Conservation (phyloP, 1,140 invertebrate genomes). For the Cryptotermes secundus region DNA sequence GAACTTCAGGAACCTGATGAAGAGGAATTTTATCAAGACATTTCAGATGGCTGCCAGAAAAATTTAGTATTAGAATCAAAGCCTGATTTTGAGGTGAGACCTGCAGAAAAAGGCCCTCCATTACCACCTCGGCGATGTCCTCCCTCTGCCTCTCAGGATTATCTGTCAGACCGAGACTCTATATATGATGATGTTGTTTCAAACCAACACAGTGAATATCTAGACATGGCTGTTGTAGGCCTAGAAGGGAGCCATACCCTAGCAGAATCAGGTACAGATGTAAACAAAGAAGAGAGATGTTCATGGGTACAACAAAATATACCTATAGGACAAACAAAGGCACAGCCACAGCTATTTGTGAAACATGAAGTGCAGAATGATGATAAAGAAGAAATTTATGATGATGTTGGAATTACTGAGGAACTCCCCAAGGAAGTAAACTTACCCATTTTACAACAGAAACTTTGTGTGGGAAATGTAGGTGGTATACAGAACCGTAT, state of each 20-base stretch:
- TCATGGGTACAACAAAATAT: no score
- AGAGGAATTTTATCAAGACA: constrained; percentile 27
- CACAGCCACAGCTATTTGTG: not conserved
- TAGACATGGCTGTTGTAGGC: no score
- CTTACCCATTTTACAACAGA: not conserved
- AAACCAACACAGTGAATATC: no score
- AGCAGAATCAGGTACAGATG: no score
- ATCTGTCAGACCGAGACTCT: not conserved
- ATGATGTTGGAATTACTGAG: not conserved
- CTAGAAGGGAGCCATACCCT: no score
- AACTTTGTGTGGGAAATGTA: not conserved
- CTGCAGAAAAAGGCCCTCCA: not conserved
- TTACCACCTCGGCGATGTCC: not conserved
- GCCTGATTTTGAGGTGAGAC: not conserved
- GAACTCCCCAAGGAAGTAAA: not conserved
- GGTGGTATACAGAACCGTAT: not conserved
- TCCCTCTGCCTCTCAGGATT: not conserved
- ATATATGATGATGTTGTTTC: not conserved
- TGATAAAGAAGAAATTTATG: not conserved
- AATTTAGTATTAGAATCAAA: not conserved
- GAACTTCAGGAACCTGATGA: not conserved
- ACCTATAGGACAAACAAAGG: not conserved
- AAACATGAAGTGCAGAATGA: not conserved
- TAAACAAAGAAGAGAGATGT: no score
- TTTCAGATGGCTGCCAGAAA: not conserved